Percentiles rank a stretch among this genome's conserved stretches.
These are phyloP conservation scores for Atta texana DNA, from an alignment of 1,140 invertebrate genomes.

Conservation along the genomic window DNA sequence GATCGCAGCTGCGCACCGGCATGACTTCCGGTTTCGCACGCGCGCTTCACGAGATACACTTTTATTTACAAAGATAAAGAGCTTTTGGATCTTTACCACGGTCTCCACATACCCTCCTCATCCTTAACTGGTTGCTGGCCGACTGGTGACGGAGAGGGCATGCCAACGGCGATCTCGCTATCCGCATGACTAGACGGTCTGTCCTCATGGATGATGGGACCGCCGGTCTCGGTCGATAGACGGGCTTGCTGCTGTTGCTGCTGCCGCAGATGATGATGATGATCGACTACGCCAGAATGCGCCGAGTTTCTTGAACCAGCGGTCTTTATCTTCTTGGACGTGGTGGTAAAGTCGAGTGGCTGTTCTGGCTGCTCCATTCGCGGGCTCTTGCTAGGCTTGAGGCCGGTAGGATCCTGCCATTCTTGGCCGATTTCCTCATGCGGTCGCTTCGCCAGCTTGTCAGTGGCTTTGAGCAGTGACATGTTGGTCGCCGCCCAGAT, in stretches of 20 bases:
- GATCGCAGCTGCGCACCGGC: slow-evolving; percentile 20
- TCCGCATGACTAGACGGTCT: slow-evolving; percentile 79
- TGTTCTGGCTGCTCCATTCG: slow-evolving; percentile 82
- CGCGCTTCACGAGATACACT: slow-evolving; percentile 14
- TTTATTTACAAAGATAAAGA: slow-evolving; percentile 53
- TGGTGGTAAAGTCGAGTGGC: slow-evolving; percentile 83
- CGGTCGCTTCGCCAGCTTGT: slow-evolving; percentile 83
- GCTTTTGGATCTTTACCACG: slow-evolving; percentile 79
- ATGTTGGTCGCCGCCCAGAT: slow-evolving; percentile 86
- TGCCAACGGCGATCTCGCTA: slow-evolving; percentile 73
- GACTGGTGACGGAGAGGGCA: slow-evolving; percentile 77
- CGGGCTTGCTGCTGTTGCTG: slow-evolving; percentile 65
- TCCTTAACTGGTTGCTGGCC: slow-evolving; percentile 82
- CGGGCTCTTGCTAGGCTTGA: slow-evolving; percentile 79
- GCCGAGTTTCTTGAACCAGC: slow-evolving; percentile 57
- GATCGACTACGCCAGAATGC: slow-evolving; percentile 18
- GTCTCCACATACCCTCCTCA: slow-evolving; percentile 86
- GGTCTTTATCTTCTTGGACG: slow-evolving; percentile 80
- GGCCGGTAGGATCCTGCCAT: slow-evolving; percentile 66
- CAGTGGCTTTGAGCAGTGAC: slow-evolving; percentile 84
- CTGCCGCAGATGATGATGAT: slow-evolving; percentile 65
- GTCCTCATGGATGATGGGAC: slow-evolving; percentile 77
- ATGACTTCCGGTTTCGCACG: slow-evolving; percentile 32
- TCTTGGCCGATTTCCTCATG: slow-evolving; percentile 78
- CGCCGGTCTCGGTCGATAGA: slow-evolving; percentile 71